Conservation (phyloP, 2,113 vertebrate species). For the Kryptolebias marmoratus region DNA sequence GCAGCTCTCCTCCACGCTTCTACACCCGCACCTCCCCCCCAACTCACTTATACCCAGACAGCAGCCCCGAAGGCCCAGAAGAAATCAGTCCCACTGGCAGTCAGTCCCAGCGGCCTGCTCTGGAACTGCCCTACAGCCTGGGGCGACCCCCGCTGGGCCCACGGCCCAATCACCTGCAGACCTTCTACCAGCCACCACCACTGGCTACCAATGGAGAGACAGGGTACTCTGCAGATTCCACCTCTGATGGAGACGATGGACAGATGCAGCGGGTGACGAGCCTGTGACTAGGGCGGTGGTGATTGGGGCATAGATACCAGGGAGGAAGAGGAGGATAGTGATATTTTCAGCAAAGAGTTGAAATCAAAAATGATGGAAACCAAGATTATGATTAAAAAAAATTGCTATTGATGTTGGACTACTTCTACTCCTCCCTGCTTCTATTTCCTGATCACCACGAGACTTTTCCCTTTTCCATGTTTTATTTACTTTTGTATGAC, state of each 20-base stretch:
- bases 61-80: conserved; percentile 88
- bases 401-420: conserved; percentile 14
- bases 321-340: conserved; percentile 62
- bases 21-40: conserved; percentile 73
- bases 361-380: conserved; percentile 35
- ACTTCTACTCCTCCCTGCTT: conserved; percentile 77
- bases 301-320: conserved; percentile 80
- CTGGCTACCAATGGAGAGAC: conserved; percentile 85
- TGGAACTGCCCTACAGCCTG: conserved; percentile 90
- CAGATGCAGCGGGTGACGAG: conserved; percentile 95
- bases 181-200: conserved; percentile 90
- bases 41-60: conserved; percentile 88
- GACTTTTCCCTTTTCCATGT: conserved; percentile 73
- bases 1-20: conserved; percentile 76
- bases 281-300: conserved; percentile 91
- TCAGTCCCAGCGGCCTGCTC: conserved; percentile 69
- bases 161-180: conserved; percentile 88
- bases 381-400: conserved; percentile 22
- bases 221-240: conserved; percentile 77
- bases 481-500: conserved; percentile 77
- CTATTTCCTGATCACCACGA: conserved; percentile 81
- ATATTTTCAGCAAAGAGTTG: conserved; percentile 16
- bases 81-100: conserved; percentile 76
- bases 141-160: conserved; percentile 86
- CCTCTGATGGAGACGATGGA: conserved; percentile 85